phyloP scores from a whole-genome alignment of 2,113 vertebrate genomes.

The Zeus faber region DNA sequence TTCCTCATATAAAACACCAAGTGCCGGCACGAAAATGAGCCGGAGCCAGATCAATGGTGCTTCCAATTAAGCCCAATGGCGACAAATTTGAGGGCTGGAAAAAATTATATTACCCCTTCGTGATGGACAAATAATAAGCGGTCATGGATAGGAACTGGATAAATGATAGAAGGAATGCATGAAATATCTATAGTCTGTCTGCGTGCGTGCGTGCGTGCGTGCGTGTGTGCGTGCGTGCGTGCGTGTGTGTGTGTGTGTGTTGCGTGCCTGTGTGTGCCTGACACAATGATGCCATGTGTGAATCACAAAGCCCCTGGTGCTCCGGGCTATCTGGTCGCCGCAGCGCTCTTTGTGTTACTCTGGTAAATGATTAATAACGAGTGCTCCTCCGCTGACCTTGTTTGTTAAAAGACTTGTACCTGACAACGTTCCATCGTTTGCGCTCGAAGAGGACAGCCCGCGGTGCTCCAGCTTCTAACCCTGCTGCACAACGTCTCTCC shows the following conservation, averaged over 20 bases:
- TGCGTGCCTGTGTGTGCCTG: too few relatives aligned
- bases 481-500: conserved; percentile 18
- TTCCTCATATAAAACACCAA: conserved; percentile 38
- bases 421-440: conserved; percentile 62
- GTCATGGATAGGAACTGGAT: neutral
- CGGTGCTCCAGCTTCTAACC: conserved; percentile 29
- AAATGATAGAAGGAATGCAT: neutral
- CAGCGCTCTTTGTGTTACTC: conserved; percentile 18
- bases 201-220: neutral
- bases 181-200: neutral
- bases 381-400: conserved; percentile 70
- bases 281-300: too few relatives aligned
- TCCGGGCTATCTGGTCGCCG: conserved; percentile 36
- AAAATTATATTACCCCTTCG: neutral
- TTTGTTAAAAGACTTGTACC: conserved; percentile 75
- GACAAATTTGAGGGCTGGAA: conserved; percentile 22
- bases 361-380: conserved; percentile 74
- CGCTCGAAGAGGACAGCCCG: conserved; percentile 38
- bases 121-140: neutral
- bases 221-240: neutral
- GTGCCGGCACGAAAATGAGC: conserved; percentile 29
- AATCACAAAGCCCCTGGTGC: neutral
- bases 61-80: conserved; percentile 15
- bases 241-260: too few relatives aligned
- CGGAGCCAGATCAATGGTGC: conserved; percentile 10